phyloP scores from a whole-genome alignment of 2,797 vertebrate genomes.

The Sciurus carolinensis region DNA sequence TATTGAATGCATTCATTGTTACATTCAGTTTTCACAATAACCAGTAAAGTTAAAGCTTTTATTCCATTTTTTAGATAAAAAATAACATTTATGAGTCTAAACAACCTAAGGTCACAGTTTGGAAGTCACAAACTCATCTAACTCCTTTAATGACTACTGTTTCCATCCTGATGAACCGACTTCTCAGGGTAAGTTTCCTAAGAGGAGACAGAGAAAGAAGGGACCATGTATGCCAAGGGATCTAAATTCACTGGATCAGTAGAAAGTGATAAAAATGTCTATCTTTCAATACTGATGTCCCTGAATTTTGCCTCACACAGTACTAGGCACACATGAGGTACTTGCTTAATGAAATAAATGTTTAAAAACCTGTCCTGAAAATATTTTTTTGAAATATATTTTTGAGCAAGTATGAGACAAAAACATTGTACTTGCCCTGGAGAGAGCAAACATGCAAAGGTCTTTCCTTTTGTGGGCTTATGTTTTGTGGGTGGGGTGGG shows the following conservation, averaged over 20 bases:
- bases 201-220: accelerated
- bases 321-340: background rate
- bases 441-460: background rate
- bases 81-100: background rate
- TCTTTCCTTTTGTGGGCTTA: background rate
- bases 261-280: background rate
- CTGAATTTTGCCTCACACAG: background rate
- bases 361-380: background rate
- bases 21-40: conserved; percentile 38
- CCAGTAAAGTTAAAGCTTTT: background rate
- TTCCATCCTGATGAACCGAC: background rate
- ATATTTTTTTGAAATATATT: background rate
- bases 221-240: background rate
- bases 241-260: background rate
- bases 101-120: background rate
- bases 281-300: background rate
- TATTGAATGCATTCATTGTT: background rate
- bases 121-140: background rate
- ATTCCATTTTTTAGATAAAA: conserved; percentile 9
- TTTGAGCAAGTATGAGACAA: background rate
- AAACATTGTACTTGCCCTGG: background rate
- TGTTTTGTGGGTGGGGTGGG: background rate
- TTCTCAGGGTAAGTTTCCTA: background rate
- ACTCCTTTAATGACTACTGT: background rate
- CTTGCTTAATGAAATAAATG: background rate